These are phyloP conservation scores for Pelagia noctiluca DNA, from an alignment of 30 jellyfish, hydroid and myxozoan species.

Conservation along the genomic window DNA sequence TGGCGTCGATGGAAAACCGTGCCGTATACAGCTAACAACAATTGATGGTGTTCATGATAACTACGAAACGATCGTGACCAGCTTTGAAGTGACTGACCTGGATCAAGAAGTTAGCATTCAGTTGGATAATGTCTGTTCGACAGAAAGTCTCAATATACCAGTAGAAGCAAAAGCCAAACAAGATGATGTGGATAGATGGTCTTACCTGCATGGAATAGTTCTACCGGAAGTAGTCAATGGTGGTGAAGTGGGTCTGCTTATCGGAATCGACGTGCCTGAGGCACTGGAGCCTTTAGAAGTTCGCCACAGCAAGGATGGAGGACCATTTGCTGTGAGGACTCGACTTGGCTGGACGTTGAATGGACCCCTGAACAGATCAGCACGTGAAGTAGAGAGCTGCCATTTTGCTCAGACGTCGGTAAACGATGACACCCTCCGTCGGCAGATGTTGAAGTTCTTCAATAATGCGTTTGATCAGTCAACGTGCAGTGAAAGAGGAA, in stretches of 20 bases:
- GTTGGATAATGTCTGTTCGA: constrained; percentile 44
- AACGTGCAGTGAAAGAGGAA: constrained; percentile 23
- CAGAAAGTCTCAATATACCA: constrained; percentile 38
- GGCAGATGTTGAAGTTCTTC: constrained; percentile 22
- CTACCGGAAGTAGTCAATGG: not conserved
- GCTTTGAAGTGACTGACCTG: constrained; percentile 45
- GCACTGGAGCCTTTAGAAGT: constrained; percentile 1
- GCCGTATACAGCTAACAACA: constrained; percentile 44
- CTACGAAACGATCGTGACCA: constrained; percentile 20
- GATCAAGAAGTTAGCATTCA: constrained; percentile 40
- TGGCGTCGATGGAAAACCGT: constrained; percentile 31
- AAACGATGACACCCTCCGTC: constrained; percentile 11
- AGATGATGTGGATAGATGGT: constrained; percentile 49
- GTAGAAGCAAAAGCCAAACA: constrained; percentile 40
- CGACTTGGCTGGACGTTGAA: constrained; percentile 36
- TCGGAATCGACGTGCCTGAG: constrained; percentile 13
- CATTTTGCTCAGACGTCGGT: constrained; percentile 2
- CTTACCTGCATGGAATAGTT: constrained; percentile 15
- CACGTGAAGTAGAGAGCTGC: not conserved
- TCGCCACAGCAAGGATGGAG: constrained; percentile 12
- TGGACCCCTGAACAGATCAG: constrained; percentile 42
- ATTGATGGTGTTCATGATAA: constrained; percentile 30
- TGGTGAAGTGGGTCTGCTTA: not conserved
- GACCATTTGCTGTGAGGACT: constrained; percentile 53
- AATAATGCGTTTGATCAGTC: constrained; percentile 33